Base-by-base conservation (phyloP, 2,888 invertebrate species). In the Troglohyphantes excavatus region DNA sequence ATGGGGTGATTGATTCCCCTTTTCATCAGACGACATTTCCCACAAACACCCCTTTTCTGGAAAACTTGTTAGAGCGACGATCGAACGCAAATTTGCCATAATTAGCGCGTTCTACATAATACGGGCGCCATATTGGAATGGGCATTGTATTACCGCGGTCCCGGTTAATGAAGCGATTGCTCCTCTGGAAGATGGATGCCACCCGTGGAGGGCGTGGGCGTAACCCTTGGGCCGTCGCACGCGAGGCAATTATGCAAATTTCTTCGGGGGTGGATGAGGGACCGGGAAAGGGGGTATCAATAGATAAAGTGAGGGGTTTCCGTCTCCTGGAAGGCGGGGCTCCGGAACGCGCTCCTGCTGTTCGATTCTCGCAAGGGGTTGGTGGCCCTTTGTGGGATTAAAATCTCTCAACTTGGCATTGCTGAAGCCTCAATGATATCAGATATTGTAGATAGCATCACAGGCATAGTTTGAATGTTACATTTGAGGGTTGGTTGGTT, bases 211-310 rank as follows among this genome's bases (percentile, higher is more conserved):
- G 19, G 68, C 68, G 59, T 68, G 76, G 85, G 85, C 78, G 85
- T 67, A 23, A 43, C 63, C 85, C 68, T 21, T 13, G 39, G 39
- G 63, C 39, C 53, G n/a, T 17, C n/a, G 68, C 85, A 86, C 85
- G 85, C 85, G 46, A 78, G 43, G 76, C 78, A 86, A 86, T 86
- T 86, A 86, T 86, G 85, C 78, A 86, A 86, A 86, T 78, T 78
- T 70, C 53, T 53, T 53, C n/a, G 0, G 53, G 53, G 33, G 33
- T 6, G 9, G 33, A 33, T 33, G 33, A 33, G 33, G 33, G 9
- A 6, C 53, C 53, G 75, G 67, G 75, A 46, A 67, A 84, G n/a
- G n/a, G 65, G 59, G 76, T 86, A 86, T 78, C 85, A 86, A 86
- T 86, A 86, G 85, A 86, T 86, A 86, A 86, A 86, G 75, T 84